Percentiles rank a stretch among this genome's conserved stretches.
Conservation (phyloP, 1,140 invertebrate genomes). For the Prorops nasuta region DNA sequence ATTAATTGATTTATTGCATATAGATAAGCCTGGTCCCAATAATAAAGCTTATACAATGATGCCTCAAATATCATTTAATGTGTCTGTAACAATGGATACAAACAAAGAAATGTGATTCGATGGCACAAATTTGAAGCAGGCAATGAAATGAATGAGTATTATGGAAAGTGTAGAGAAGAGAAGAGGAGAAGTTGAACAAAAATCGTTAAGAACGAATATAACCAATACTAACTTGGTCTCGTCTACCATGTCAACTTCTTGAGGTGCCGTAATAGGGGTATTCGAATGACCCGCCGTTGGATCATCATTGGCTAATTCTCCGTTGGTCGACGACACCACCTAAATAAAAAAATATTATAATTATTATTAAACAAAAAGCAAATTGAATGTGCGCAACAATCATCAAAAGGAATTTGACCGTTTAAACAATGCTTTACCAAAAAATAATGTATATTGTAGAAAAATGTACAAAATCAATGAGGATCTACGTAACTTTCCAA, state of each 20-base stretch:
- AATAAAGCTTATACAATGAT: too few species aligned
- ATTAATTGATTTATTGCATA: too few species aligned
- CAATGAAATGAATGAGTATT: too few species aligned
- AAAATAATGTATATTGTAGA: conserved; percentile 1
- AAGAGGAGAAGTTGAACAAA: not conserved
- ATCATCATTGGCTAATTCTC: conserved; percentile 92
- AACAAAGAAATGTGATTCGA: too few species aligned
- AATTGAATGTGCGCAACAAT: not conserved
- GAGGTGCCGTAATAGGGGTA: conserved; percentile 89
- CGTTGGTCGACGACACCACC: conserved; percentile 97
- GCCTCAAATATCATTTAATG: too few species aligned
- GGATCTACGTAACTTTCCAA: too few species aligned
- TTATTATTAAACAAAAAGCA: not conserved
- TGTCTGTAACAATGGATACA: too few species aligned
- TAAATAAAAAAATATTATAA: conserved; percentile 53
- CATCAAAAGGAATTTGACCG: not conserved
- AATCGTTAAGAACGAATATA: not conserved
- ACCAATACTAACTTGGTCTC: conserved; percentile 83
- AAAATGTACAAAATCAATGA: not conserved
- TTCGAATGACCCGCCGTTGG: conserved; percentile 94
- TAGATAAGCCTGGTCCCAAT: too few species aligned
- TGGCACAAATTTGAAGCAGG: too few species aligned
- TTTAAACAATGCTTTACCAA: not conserved
- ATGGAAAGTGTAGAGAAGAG: too few species aligned
- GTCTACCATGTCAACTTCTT: conserved; percentile 90